Conservation (phyloP, 2,113 vertebrate genomes). For the Larimichthys crocea region DNA sequence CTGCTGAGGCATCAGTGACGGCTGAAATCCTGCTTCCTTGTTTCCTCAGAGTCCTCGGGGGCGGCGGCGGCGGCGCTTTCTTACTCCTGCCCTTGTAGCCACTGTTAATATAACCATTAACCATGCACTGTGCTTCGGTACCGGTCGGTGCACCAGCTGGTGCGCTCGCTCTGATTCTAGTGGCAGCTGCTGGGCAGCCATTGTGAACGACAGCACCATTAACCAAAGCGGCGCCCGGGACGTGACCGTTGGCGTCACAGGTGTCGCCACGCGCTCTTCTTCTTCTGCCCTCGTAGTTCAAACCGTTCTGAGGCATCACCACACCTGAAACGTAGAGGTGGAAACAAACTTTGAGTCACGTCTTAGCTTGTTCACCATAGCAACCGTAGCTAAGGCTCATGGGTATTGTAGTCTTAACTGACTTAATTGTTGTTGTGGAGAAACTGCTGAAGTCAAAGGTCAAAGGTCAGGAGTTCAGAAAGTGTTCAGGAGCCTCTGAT, state of each 20-base stretch:
- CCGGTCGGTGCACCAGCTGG: background rate
- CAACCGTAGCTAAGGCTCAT: background rate
- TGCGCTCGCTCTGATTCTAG: background rate
- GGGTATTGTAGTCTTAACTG: background rate
- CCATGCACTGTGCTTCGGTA: background rate
- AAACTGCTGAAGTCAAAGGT: too few species aligned
- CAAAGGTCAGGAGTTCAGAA: too few species aligned
- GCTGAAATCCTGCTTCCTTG: background rate
- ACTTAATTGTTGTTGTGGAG: too few species aligned
- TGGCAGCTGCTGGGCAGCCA: background rate
- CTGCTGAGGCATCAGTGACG: background rate
- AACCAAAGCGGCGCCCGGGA: conserved; percentile 17
- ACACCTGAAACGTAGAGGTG: conserved; percentile 28
- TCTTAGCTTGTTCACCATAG: background rate
- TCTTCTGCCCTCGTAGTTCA: conserved; percentile 16
- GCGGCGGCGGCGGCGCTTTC: background rate
- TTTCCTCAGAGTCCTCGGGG: background rate
- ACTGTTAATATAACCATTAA: conserved; percentile 48
- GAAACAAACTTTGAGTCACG: background rate
- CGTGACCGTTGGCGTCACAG: conserved; percentile 1
- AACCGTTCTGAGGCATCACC: conserved; percentile 49
- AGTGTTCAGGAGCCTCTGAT: too few species aligned
- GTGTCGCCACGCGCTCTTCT: background rate
- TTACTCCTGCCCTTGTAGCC: background rate
- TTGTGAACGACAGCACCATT: conserved; percentile 13